phyloP scores from a whole-genome alignment of 1,140 invertebrate genomes.

The Camponotus pennsylvanicus region DNA sequence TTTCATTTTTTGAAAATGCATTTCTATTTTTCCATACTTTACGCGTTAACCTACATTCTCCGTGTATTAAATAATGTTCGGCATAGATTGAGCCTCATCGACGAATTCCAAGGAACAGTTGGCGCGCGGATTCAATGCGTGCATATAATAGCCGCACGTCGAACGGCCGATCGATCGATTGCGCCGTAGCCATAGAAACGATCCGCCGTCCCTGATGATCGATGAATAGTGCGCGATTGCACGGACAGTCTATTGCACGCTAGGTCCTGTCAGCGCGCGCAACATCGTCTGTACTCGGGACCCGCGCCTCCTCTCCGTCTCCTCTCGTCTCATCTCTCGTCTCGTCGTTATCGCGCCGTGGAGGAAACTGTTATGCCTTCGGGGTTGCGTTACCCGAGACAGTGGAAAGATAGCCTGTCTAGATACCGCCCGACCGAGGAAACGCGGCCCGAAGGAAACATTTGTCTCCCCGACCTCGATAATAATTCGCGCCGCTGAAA shows the following conservation, averaged over 20 bases:
- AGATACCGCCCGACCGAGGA: slow-evolving; percentile 47
- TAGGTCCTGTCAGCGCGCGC: slow-evolving; percentile 64
- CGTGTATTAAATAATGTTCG: slow-evolving; percentile 2
- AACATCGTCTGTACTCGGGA: slow-evolving; percentile 49
- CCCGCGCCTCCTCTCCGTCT: not conserved
- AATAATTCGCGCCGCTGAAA: slow-evolving; percentile 62
- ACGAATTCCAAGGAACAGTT: slow-evolving; percentile 46
- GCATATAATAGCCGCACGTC: slow-evolving; percentile 60
- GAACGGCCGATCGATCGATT: slow-evolving; percentile 70
- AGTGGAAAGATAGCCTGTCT: slow-evolving; percentile 53
- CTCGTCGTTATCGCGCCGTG: slow-evolving; percentile 63
- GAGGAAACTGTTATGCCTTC: slow-evolving; percentile 71
- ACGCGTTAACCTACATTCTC: not conserved
- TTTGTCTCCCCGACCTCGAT: slow-evolving; percentile 58
- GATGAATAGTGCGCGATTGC: slow-evolving; percentile 71
- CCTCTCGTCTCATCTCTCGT: slow-evolving; percentile 19
- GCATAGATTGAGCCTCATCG: not conserved
- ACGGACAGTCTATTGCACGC: slow-evolving; percentile 69
- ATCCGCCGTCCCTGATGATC: slow-evolving; percentile 71
- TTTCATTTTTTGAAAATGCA: not conserved
- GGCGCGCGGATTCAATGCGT: slow-evolving; percentile 39
- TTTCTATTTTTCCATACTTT: slow-evolving; percentile 25
- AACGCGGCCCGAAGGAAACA: slow-evolving; percentile 65
- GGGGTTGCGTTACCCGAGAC: slow-evolving; percentile 61
- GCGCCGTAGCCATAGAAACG: slow-evolving; percentile 73